Base-by-base conservation (phyloP, 2,888 invertebrate genomes). In the Aphrophora alni region DNA sequence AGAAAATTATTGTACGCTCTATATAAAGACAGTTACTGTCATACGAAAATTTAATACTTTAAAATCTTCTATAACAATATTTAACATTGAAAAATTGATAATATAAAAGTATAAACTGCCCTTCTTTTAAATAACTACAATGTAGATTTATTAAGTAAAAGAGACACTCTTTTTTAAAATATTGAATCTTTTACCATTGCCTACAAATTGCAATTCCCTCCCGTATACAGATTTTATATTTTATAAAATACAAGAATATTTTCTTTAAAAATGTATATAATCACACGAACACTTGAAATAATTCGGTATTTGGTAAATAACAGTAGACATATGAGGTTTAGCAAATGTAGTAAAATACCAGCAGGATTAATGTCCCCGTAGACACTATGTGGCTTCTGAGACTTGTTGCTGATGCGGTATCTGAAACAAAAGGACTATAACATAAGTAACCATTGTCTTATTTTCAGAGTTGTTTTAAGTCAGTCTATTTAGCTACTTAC, bases 241-340 rank as follows among this genome's bases (percentile, higher is more conserved):
- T 59, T 59, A 21, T 59, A 59, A 59, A 59, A 21, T 59, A 59
- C 59, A 59, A 59, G 59, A 59, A 59, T 59, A 59, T 5, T 59
- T 59, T 59, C 59, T 59, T 59, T 59, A 59, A 21, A 59, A 59
- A 59, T 59, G 59, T 59, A 59, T 59, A 59, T 59, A 59, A 59
- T 59, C 21, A 59, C 59, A 59, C 59, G 59, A 59, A 59, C 59
- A 59, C 59, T 59, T 59, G 59, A 59, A 59, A 59, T 59, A 59
- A 59, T 59, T 59, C 59, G 59, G 59, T 59, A 59, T 59, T 59
- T 59, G 59, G n/a, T 59, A 59, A 21, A 8, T 59, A 59, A 59
- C 59, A 59, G 3, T 33, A 33, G 59, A 59, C 59, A 59, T 21
- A 59, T 14, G n/a, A 44, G 44, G 44, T 44, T 59, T 59, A 59